Percentiles rank a stretch among this genome's conserved stretches.
Evolutionary conservation across 1,140 invertebrate species (phyloP).

Genomic region (Drosophila arawakana): DNA sequence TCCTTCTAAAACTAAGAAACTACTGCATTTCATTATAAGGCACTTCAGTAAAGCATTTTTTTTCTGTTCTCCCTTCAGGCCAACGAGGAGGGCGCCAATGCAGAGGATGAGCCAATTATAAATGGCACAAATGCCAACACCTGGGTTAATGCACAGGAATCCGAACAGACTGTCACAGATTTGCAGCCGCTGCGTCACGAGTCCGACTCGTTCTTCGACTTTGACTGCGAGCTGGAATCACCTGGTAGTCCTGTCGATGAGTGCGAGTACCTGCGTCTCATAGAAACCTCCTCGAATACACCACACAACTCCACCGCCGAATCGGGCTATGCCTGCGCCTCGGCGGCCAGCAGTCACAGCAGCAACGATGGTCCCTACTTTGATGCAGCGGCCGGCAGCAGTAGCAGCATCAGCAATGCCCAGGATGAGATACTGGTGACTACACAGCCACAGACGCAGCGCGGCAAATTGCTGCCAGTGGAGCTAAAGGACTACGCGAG

Average conservation of each 20-base stretch:
- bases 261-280: constrained; percentile 84
- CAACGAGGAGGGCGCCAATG: constrained; percentile 69
- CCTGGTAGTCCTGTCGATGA: constrained; percentile 89
- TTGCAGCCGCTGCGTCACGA: constrained; percentile 84
- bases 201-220: constrained; percentile 87
- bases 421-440: constrained; percentile 39
- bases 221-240: constrained; percentile 87
- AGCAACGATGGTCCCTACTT: constrained; percentile 85
- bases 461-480: constrained; percentile 29
- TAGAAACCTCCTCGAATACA: constrained; percentile 85
- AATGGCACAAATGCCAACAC: constrained; percentile 76
- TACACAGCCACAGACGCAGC: constrained; percentile 47
- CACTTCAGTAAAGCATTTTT: not conserved
- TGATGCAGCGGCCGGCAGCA: constrained; percentile 80
- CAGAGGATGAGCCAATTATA: constrained; percentile 80
- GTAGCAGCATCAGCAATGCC: constrained; percentile 26
- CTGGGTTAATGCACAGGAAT: constrained; percentile 72
- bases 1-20: too few relatives aligned
- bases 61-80: constrained; percentile 37
- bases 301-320: constrained; percentile 85
- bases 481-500: constrained; percentile 50
- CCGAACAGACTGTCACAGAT: constrained; percentile 78
- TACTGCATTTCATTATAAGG: too few relatives aligned
- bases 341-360: constrained; percentile 79
- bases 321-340: constrained; percentile 85